Percentiles rank a stretch among this genome's conserved stretches.
These are phyloP conservation scores for Neostethus bicornis DNA, from an alignment of 2,797 vertebrate species.

Conservation along the genomic window DNA sequence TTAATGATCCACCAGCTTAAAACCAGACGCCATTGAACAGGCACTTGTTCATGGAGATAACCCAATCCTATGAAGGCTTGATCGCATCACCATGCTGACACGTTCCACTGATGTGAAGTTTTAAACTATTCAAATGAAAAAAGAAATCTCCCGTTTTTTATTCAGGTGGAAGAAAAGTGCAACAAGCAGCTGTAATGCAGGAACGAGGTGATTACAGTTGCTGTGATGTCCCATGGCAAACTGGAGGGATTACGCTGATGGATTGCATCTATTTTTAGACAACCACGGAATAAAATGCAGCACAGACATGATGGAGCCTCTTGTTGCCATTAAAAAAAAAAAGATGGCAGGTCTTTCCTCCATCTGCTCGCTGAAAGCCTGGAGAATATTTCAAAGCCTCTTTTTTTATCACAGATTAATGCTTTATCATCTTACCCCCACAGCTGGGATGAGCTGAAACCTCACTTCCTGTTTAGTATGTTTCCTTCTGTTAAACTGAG, in stretches of 20 bases:
- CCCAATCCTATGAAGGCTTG: neutral
- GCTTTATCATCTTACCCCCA: slow-evolving; percentile 57
- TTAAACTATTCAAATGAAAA: neutral
- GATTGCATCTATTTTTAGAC: slow-evolving; percentile 73
- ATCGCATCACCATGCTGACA: neutral
- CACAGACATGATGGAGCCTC: slow-evolving; percentile 55
- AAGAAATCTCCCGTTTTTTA: neutral
- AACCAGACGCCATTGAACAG: neutral
- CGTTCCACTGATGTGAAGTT: slow-evolving; percentile 2
- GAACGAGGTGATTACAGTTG: slow-evolving; percentile 36
- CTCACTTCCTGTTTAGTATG: slow-evolving; percentile 69
- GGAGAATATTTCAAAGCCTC: slow-evolving; percentile 60
- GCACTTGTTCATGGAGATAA: neutral
- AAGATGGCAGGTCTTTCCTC: slow-evolving; percentile 54
- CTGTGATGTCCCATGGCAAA: slow-evolving; percentile 48
- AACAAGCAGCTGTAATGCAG: slow-evolving; percentile 22
- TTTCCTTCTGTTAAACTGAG: slow-evolving; percentile 50
- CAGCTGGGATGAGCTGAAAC: slow-evolving; percentile 54
- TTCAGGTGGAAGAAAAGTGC: slow-evolving; percentile 17
- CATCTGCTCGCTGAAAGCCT: slow-evolving; percentile 55
- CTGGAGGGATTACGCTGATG: slow-evolving; percentile 66
- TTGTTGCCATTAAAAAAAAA: slow-evolving; percentile 57
- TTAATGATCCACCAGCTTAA: neutral
- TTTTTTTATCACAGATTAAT: slow-evolving; percentile 57
- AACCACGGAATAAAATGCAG: slow-evolving; percentile 54